phyloP scores from a whole-genome alignment of 2,888 invertebrate species.

The Coelinius sp. region DNA sequence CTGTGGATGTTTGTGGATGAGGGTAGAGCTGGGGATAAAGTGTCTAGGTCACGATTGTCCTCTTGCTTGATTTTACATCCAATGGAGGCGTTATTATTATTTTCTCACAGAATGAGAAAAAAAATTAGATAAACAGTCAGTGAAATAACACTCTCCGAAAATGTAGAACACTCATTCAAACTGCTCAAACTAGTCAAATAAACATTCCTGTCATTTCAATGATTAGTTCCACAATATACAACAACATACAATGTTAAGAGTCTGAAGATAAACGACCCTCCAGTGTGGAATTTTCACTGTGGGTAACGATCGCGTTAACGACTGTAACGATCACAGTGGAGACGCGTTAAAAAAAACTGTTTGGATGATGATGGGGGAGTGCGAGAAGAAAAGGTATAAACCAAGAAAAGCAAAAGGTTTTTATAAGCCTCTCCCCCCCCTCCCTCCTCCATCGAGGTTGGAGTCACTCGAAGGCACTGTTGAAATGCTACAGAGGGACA shows the following conservation, averaged over 20 bases:
- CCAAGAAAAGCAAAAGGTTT: constrained; percentile 57
- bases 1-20: constrained; percentile 29
- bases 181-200: background rate
- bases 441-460: constrained; percentile 25
- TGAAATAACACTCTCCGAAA: background rate
- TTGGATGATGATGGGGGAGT: constrained; percentile 16
- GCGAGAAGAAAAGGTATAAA: constrained; percentile 31
- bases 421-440: constrained; percentile 56
- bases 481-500: constrained; percentile 51
- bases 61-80: background rate
- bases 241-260: constrained; percentile 15
- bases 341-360: constrained; percentile 55
- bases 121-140: background rate
- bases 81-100: background rate
- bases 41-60: constrained; percentile 57
- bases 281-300: constrained; percentile 46
- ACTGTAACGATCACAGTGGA: constrained; percentile 51
- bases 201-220: constrained; percentile 5
- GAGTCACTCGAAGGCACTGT: constrained; percentile 29
- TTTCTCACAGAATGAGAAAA: no score
- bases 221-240: background rate
- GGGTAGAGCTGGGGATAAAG: constrained; percentile 56
- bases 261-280: constrained; percentile 4
- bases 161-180: background rate
- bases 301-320: constrained; percentile 53